Evolutionary conservation across 2,797 vertebrate genomes (phyloP), one percentile per base, ranked within the genome.

Genomic region (Ctenopoma multispine): DNA sequence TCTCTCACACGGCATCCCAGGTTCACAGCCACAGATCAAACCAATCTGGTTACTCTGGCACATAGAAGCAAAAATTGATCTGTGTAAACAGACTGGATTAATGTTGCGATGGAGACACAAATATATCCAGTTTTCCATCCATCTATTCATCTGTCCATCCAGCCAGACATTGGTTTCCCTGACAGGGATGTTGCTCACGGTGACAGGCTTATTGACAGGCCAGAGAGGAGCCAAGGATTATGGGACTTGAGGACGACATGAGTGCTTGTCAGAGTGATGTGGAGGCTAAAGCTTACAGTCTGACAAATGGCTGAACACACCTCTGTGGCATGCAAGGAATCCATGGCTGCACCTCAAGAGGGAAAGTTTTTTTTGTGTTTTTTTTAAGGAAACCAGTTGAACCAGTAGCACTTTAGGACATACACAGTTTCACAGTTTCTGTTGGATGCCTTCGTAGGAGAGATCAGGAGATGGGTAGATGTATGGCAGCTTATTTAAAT

Each of bases 141-240:
- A 63, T 75, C 65, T 69, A 23, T 71, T 80, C 69, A 34, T 71
- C 60, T 82, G 77, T n/a, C 71, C 69, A 23, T 69, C 31, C 68
- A 65, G 46, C 34, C 75, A 67, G 46, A 63, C 80, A 62, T 64
- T 11, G 62, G 44, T 57, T 67, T 82, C 57, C 44, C 72, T 76
- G 80, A 83, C 83, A 68, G 80, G 69, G 71, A 67, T 43, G 72
- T 73, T 67, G 69, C 70, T 85, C 83, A 43, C 65, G 75, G 72
- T 85, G 85, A 89, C 87, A 77, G 72, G 43, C 75, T 71, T 84
- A 88, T 82, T 87, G 88, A 89, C 86, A 79, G 70, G 76, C 74
- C 63, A 44, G 61, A 72, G 57, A 79, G 58, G 69, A 73, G 75
- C 64, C 49, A 1, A 6, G 74, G 75, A 85, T 88, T 80, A 83